Conservation (phyloP, 1,140 invertebrate genomes). For the Lepidotrigona ventralis region DNA sequence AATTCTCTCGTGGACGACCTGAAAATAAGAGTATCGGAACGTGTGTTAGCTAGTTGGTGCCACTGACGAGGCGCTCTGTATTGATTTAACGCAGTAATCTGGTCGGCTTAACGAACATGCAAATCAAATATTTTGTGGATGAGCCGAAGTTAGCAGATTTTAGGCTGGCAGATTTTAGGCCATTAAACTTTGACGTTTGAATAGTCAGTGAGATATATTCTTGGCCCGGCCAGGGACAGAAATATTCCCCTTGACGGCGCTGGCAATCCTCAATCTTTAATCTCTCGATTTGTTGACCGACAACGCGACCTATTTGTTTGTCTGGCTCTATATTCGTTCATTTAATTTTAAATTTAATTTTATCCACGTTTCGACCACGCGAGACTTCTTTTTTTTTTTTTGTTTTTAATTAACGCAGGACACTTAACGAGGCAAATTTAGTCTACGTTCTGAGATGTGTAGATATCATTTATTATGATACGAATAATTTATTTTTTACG, state of each 20-base stretch:
- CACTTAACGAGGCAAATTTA: background rate
- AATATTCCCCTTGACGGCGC: background rate
- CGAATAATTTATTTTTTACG: slow-evolving; percentile 36
- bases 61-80: slow-evolving; percentile 50
- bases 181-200: background rate
- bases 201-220: background rate
- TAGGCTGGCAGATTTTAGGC: no score
- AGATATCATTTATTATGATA: background rate
- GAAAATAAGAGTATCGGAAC: slow-evolving; percentile 41
- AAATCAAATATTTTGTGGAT: slow-evolving; percentile 43
- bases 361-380: no score
- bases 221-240: background rate
- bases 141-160: slow-evolving; percentile 6
- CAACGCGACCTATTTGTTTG: slow-evolving; percentile 6
- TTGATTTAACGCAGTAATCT: slow-evolving; percentile 58
- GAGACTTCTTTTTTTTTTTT: background rate
- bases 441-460: background rate
- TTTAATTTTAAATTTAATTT: no score
- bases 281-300: background rate
- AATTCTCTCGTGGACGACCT: slow-evolving; percentile 15
- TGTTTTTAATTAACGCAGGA: background rate
- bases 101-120: slow-evolving; percentile 48
- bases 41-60: slow-evolving; percentile 33
- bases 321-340: no score
- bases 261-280: background rate